phyloP scores from a whole-genome alignment of 2,113 vertebrate species.

The Amblyornis subalaris region DNA sequence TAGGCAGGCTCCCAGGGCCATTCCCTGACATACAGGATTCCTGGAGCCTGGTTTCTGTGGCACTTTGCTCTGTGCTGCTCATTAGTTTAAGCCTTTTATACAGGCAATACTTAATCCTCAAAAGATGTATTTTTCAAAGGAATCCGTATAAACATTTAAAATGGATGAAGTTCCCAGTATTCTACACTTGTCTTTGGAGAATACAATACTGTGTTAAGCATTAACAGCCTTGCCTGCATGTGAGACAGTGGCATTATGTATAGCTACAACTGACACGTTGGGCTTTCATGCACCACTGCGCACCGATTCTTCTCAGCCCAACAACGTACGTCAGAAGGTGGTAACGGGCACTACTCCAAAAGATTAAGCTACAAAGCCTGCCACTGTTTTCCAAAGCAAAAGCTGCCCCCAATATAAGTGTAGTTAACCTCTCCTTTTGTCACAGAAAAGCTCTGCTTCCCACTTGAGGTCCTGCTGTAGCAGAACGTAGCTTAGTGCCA shows the following conservation, averaged over 20 bases:
- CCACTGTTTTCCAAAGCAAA: not conserved
- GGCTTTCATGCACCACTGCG: not conserved
- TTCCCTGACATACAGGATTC: not conserved
- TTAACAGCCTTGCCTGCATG: not conserved
- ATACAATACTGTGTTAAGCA: not conserved
- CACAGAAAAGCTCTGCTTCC: not conserved
- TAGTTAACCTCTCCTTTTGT: conserved; percentile 19
- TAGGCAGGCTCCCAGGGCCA: not conserved
- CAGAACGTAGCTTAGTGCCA: not conserved
- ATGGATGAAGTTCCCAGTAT: not conserved
- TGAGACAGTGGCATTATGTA: not conserved
- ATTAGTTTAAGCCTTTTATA: not conserved
- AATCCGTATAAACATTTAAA: not conserved
- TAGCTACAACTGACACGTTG: not conserved
- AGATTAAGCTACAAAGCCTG: conserved; percentile 42
- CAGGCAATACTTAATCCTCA: not conserved
- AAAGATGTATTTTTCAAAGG: not conserved
- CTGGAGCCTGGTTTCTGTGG: not conserved
- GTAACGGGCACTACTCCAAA: conserved; percentile 1
- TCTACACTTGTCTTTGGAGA: not conserved
- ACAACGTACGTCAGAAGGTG: not conserved
- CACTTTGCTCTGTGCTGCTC: not conserved
- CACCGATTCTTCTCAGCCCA: conserved; percentile 12
- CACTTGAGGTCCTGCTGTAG: not conserved
- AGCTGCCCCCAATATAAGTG: not conserved